Evolutionary conservation across 2,113 vertebrate species (phyloP).

Genomic region (Dasyprocta punctata): DNA sequence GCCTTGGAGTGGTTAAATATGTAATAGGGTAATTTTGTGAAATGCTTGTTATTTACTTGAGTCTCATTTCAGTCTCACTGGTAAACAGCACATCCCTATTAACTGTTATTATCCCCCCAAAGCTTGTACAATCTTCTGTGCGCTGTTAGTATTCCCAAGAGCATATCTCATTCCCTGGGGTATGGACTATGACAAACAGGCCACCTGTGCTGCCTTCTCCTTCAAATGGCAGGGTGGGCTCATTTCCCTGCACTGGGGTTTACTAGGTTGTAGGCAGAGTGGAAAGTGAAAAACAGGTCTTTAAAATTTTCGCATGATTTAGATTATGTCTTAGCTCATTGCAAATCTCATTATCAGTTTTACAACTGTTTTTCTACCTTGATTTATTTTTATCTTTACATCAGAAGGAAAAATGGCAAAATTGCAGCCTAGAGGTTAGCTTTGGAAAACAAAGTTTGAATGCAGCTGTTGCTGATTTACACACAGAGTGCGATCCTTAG

Average conservation of each 20-base stretch:
- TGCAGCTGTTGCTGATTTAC: constrained; percentile 39
- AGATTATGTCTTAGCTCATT: constrained; percentile 54
- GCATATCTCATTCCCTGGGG: constrained; percentile 46
- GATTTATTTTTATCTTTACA: constrained; percentile 66
- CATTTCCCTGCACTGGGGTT: background rate
- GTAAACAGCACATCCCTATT: constrained; percentile 76
- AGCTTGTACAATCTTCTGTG: constrained; percentile 58
- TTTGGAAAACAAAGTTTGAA: constrained; percentile 16
- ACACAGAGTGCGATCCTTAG: background rate
- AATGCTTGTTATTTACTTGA: constrained; percentile 84
- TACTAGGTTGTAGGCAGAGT: background rate
- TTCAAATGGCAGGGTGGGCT: constrained; percentile 28
- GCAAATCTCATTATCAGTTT: constrained; percentile 63
- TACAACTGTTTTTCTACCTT: constrained; percentile 43
- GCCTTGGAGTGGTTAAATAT: constrained; percentile 79
- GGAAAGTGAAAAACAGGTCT: constrained; percentile 39
- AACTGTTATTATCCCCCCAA: constrained; percentile 69
- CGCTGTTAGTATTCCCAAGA: constrained; percentile 59
- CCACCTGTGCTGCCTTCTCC: background rate
- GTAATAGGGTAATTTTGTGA: constrained; percentile 82
- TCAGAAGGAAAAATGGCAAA: constrained; percentile 57
- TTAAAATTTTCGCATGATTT: constrained; percentile 12
- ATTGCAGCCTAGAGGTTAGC: constrained; percentile 46
- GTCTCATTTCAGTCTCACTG: constrained; percentile 71
- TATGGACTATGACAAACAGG: constrained; percentile 51